Evolutionary conservation across 2,888 invertebrate genomes (phyloP).

Genomic region (Brachyopa scutellaris): DNA sequence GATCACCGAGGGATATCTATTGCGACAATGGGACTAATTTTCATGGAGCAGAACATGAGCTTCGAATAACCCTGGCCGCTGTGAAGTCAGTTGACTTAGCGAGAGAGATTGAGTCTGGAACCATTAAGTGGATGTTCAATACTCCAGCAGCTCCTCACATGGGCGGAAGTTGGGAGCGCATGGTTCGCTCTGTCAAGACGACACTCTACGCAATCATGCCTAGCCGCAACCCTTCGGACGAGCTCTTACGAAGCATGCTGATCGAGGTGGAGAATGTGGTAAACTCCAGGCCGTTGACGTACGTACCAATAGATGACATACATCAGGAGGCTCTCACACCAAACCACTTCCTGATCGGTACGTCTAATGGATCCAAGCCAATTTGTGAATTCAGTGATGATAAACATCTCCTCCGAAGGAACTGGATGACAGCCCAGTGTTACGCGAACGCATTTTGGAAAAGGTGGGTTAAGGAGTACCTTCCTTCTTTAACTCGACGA

Average conservation of each 20-base stretch:
- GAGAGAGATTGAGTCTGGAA: neutral
- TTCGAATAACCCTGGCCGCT: neutral
- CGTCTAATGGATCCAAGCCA: too few relatives aligned
- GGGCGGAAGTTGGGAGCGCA: conserved; percentile 63
- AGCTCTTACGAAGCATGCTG: conserved; percentile 46
- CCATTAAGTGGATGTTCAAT: conserved; percentile 71
- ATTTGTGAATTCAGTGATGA: too few relatives aligned
- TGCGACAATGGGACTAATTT: conserved; percentile 50
- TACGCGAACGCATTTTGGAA: too few relatives aligned
- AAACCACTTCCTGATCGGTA: too few relatives aligned
- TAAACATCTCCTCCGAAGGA: too few relatives aligned
- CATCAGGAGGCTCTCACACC: too few relatives aligned
- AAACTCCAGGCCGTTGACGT: too few relatives aligned
- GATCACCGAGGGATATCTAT: neutral
- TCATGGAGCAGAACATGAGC: neutral
- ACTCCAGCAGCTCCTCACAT: conserved; percentile 70
- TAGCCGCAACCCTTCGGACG: conserved; percentile 63
- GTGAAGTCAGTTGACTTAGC: neutral
- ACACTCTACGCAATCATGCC: conserved; percentile 51
- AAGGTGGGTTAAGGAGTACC: too few relatives aligned
- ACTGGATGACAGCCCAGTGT: too few relatives aligned
- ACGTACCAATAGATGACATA: too few relatives aligned
- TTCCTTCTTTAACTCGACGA: too few relatives aligned
- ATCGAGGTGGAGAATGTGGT: conserved; percentile 56
- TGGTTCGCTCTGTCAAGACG: conserved; percentile 55